Conservation (phyloP, 2,113 vertebrate species). For the Orientallactaga bullata region DNA sequence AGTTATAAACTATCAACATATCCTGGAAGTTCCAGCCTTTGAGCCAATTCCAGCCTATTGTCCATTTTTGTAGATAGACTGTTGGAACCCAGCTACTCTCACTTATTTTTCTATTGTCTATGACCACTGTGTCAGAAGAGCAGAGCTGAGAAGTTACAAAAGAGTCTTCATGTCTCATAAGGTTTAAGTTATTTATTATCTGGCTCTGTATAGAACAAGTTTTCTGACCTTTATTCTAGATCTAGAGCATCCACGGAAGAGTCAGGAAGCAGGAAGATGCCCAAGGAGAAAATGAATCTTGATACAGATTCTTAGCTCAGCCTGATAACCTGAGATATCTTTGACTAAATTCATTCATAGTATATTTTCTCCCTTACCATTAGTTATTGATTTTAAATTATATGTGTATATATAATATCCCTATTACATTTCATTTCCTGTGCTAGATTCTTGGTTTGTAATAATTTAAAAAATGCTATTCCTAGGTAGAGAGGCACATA, state of each 20-base stretch:
- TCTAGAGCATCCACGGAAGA: background rate
- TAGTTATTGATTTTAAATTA: background rate
- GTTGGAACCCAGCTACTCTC: fast-evolving
- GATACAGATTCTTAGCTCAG: background rate
- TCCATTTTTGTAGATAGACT: background rate
- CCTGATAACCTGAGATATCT: background rate
- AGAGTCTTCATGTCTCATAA: background rate
- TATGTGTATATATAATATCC: background rate
- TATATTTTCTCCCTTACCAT: background rate
- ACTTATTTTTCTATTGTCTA: too few relatives aligned
- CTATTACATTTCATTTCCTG: background rate
- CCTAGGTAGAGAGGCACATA: background rate
- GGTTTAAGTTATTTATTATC: background rate
- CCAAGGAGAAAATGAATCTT: background rate
- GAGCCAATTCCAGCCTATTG: background rate
- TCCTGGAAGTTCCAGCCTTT: too few relatives aligned
- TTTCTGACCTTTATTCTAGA: slow-evolving; percentile 13
- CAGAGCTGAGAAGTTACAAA: background rate
- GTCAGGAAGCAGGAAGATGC: background rate
- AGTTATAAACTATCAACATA: background rate
- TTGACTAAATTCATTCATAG: background rate
- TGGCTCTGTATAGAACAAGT: background rate
- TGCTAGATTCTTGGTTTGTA: background rate
- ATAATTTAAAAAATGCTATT: background rate
- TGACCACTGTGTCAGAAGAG: background rate